Percentiles rank a stretch among this genome's conserved stretches.
Evolutionary conservation across 2,888 invertebrate species (phyloP).

Genomic region (Philereme transversata): DNA sequence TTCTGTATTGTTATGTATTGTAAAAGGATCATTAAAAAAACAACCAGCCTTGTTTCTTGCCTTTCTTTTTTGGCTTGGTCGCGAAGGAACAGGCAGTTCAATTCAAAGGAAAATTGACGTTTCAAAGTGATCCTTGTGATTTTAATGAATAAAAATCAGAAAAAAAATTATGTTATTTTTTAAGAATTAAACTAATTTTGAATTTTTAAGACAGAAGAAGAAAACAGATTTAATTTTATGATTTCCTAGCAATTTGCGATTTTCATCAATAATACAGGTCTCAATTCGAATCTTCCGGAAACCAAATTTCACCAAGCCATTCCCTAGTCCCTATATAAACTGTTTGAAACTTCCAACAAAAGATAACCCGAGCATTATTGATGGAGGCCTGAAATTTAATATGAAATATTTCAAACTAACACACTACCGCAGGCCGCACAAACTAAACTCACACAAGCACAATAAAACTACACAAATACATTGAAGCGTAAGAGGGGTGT

Average conservation of each 20-base stretch:
- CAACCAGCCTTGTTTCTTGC: too few relatives aligned
- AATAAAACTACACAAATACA: constrained; percentile 69
- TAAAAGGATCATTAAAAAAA: too few relatives aligned
- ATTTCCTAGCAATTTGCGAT: constrained; percentile 1
- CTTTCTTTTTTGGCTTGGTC: too few relatives aligned
- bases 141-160: too few relatives aligned
- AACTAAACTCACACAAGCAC: constrained; percentile 68
- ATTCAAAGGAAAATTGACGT: too few relatives aligned
- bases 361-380: constrained; percentile 74
- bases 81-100: too few relatives aligned
- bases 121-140: too few relatives aligned
- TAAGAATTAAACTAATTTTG: too few relatives aligned
- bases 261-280: constrained; percentile 9
- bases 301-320: constrained; percentile 17
- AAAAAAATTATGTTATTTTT: too few relatives aligned
- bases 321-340: constrained; percentile 36
- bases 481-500: constrained; percentile 78
- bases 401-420: constrained; percentile 77
- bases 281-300: constrained; percentile 23
- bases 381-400: constrained; percentile 81
- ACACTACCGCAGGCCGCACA: constrained; percentile 45
- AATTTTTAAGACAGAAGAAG: too few relatives aligned
- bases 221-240: too few relatives aligned
- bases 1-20: too few relatives aligned
- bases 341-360: constrained; percentile 53